A percentile compares a stretch with the other conserved stretches of the same genome.
phyloP scores from a whole-genome alignment of 2,888 invertebrate species.

The Netelia inedita region DNA sequence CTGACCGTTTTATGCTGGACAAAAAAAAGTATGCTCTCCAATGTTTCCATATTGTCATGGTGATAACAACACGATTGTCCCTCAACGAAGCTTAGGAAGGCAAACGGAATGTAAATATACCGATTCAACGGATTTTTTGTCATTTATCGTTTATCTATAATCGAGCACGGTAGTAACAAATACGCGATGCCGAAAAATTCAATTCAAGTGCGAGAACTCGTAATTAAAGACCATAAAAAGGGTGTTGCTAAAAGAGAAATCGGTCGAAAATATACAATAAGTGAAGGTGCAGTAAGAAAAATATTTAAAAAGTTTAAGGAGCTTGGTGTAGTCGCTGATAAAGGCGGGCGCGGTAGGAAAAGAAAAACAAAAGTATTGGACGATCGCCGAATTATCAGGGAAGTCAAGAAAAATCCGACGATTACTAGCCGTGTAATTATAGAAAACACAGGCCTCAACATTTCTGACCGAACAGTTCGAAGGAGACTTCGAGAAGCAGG shows the following conservation, averaged over 20 bases:
- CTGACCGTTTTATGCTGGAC: constrained; percentile 22
- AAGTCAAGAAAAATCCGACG: constrained; percentile 20
- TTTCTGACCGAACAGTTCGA: constrained; percentile 19
- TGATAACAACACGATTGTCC: constrained; percentile 17
- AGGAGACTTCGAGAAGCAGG: constrained; percentile 27
- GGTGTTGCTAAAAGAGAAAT: constrained; percentile 3
- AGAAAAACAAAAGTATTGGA: constrained; percentile 9
- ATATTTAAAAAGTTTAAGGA: background rate
- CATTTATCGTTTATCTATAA: background rate
- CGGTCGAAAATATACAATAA: constrained; percentile 7
- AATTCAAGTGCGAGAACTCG: constrained; percentile 9
- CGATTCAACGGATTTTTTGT: background rate
- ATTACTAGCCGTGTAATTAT: constrained; percentile 7
- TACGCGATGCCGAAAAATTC: constrained; percentile 16
- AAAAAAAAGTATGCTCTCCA: constrained; percentile 22
- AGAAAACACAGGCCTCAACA: constrained; percentile 9
- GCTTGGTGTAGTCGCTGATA: constrained; percentile 6
- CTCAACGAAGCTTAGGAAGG: constrained; percentile 23
- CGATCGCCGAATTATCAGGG: constrained; percentile 9
- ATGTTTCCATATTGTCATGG: constrained; percentile 1
- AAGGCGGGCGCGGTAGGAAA: constrained; percentile 5
- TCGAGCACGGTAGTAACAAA: constrained; percentile 4
- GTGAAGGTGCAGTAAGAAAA: constrained; percentile 4
- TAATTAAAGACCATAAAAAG: background rate
- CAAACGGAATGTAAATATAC: background rate